A percentile compares a stretch with the other conserved stretches of the same genome.
phyloP scores from a whole-genome alignment of 23 tunicate species.

The Ciona savignyi region DNA sequence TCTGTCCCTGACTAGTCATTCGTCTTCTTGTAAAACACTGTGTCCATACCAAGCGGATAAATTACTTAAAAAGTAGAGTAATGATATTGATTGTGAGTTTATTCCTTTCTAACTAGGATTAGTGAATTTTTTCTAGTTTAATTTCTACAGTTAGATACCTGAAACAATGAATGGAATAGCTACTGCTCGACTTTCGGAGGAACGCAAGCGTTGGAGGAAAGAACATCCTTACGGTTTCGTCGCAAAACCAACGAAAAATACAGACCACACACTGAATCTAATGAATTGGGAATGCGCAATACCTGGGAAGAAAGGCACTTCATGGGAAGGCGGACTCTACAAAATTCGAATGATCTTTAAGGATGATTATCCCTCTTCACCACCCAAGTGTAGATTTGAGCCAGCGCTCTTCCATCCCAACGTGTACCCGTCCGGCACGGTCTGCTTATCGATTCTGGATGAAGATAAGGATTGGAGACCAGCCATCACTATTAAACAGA shows the following conservation, averaged over 20 bases:
- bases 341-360: constrained; percentile 82
- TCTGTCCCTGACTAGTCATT: too few species aligned
- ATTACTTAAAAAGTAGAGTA: too few species aligned
- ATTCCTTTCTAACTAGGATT: too few species aligned
- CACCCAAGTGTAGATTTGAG: constrained; percentile 95
- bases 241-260: constrained; percentile 76
- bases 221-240: constrained; percentile 98
- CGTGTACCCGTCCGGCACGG: constrained; percentile 98
- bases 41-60: too few species aligned
- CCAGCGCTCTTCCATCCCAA: constrained; percentile 96
- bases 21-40: too few species aligned
- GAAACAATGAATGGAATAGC: constrained; percentile 94
- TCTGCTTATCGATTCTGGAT: constrained; percentile 92
- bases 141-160: too few species aligned
- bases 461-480: constrained; percentile 99
- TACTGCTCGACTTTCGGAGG: constrained; percentile 84
- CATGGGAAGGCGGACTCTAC: constrained; percentile 97
- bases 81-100: too few species aligned
- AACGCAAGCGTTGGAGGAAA: constrained; percentile 94
- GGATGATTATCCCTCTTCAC: constrained; percentile 97
- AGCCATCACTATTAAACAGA: constrained; percentile 91
- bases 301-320: constrained; percentile 77
- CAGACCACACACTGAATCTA: constrained; percentile 63
- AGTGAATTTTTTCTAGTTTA: too few species aligned
- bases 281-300: constrained; percentile 96